phyloP scores from a whole-genome alignment of 2,797 vertebrate species.

The Chaetophractus vellerosus region DNA sequence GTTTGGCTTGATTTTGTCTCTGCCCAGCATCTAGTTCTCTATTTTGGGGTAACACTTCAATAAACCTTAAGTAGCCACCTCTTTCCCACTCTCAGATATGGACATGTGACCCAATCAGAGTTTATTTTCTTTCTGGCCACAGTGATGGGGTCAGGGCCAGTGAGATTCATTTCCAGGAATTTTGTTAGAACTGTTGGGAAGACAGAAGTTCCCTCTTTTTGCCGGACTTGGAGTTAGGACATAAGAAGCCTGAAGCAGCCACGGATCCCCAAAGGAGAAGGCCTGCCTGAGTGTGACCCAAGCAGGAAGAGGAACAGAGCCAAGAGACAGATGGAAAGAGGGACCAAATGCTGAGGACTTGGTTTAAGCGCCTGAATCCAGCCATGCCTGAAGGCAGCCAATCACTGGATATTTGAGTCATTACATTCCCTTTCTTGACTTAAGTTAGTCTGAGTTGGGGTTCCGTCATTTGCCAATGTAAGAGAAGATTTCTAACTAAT shows the following conservation, averaged over 20 bases:
- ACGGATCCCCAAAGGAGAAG: background rate
- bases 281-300: background rate
- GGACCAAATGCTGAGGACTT: background rate
- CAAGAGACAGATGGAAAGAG: background rate
- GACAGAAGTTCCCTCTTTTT: slow-evolving; percentile 16
- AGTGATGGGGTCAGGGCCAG: background rate
- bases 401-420: background rate
- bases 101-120: background rate
- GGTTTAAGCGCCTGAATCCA: background rate
- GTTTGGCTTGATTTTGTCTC: background rate
- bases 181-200: slow-evolving; percentile 38
- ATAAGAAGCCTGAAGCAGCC: background rate
- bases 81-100: background rate
- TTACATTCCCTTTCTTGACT: background rate
- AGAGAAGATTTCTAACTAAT: background rate
- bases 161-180: slow-evolving; percentile 2
- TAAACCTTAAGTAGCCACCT: background rate
- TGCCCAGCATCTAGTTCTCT: background rate
- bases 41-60: background rate
- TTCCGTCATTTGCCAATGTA: slow-evolving; percentile 8
- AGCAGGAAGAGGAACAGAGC: background rate
- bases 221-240: background rate
- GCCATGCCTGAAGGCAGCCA: background rate
- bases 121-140: background rate
- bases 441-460: background rate